Percentiles rank a stretch among this genome's conserved stretches.
Conservation (phyloP, 1,140 invertebrate species). For the Aphelenchoides fujianensis region DNA sequence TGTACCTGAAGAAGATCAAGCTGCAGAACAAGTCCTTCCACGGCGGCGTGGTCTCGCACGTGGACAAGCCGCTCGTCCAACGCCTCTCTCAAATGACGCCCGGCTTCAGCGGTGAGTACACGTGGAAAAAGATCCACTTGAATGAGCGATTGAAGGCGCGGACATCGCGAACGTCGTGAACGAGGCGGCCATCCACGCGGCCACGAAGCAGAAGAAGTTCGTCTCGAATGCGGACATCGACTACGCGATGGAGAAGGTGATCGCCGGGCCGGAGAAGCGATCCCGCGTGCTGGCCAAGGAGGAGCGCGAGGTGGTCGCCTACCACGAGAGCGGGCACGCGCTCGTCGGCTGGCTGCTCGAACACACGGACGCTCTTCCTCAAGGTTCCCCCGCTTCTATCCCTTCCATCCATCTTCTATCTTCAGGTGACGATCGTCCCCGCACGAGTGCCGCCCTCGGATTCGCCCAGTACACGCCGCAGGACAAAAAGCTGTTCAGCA, state of each 20-base stretch:
- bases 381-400: no score
- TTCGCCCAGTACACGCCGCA: slow-evolving; percentile 86
- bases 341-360: slow-evolving; percentile 88
- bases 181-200: slow-evolving; percentile 86
- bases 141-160: no score
- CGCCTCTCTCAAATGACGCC: slow-evolving; percentile 80
- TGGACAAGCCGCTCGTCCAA: not conserved
- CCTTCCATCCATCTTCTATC: no score
- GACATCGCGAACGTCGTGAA: slow-evolving; percentile 92
- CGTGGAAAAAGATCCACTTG: no score
- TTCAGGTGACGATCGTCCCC: slow-evolving; percentile 83
- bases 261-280: slow-evolving; percentile 71
- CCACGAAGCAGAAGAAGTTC: slow-evolving; percentile 70
- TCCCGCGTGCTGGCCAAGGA: slow-evolving; percentile 57
- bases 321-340: slow-evolving; percentile 93
- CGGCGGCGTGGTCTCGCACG: not conserved
- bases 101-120: slow-evolving; percentile 80
- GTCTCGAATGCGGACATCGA: slow-evolving; percentile 74
- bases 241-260: slow-evolving; percentile 81
- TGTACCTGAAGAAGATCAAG: slow-evolving; percentile 80
- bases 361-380: slow-evolving; percentile 88
- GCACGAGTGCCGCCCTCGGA: slow-evolving; percentile 82
- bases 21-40: slow-evolving; percentile 67
- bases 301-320: slow-evolving; percentile 75
- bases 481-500: slow-evolving; percentile 80